Percentiles rank a stretch among this genome's conserved stretches.
Evolutionary conservation across 1,140 invertebrate genomes (phyloP).

Genomic region (Chymomyza costata): DNA sequence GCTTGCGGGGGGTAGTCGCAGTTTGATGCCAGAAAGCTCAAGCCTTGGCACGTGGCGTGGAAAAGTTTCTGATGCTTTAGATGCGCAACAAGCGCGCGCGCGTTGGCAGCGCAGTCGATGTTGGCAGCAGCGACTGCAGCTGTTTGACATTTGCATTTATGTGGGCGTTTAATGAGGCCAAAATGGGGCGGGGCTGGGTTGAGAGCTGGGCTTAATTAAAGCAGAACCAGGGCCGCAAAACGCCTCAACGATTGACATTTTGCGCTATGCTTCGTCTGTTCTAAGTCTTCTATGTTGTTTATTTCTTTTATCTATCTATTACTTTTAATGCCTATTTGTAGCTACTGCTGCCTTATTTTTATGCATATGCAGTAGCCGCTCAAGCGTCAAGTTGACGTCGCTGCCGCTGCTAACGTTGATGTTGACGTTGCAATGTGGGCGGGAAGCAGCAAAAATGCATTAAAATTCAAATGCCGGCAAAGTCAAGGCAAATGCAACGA

Average conservation of each 20-base stretch:
- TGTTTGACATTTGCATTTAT: conserved; percentile 57
- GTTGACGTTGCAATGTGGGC: conserved; percentile 20
- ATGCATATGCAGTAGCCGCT: conserved; percentile 3
- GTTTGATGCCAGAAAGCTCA: too few relatives aligned
- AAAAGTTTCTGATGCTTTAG: conserved; percentile 34
- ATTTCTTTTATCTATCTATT: conserved; percentile 3
- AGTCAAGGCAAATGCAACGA: conserved; percentile 30
- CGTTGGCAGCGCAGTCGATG: conserved; percentile 17
- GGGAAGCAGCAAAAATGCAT: conserved; percentile 55
- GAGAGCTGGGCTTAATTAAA: conserved; percentile 53
- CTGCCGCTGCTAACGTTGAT: not conserved
- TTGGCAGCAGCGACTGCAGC: conserved; percentile 2
- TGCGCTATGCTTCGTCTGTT: conserved; percentile 4
- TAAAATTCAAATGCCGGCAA: conserved; percentile 57
- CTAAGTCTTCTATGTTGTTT: conserved; percentile 2
- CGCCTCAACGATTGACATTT: conserved; percentile 46
- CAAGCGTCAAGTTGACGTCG: conserved; percentile 3
- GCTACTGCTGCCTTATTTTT: too few relatives aligned
- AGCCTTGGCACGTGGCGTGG: conserved; percentile 35
- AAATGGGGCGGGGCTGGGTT: not conserved
- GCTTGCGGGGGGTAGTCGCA: too few relatives aligned
- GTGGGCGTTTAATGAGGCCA: not conserved
- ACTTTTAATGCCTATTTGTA: conserved; percentile 3
- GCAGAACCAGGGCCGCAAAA: conserved; percentile 50
- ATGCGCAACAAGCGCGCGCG: conserved; percentile 51